A percentile compares a stretch with the other conserved stretches of the same genome.
These are phyloP conservation scores for Aradophagus sp. DNA, from an alignment of 1,140 invertebrate genomes.

Conservation along the genomic window DNA sequence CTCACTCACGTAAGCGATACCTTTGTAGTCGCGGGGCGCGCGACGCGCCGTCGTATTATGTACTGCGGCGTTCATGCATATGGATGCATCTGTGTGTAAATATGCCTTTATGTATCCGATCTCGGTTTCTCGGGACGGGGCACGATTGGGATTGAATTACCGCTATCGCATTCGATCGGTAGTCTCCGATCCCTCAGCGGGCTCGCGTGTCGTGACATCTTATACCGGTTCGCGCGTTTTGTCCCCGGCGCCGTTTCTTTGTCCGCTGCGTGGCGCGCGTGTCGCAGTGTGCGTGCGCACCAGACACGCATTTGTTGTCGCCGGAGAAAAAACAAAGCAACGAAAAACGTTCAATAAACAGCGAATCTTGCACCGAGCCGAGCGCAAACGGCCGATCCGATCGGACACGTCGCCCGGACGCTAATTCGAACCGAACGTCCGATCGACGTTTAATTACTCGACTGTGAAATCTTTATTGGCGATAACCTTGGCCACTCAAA, in stretches of 20 bases:
- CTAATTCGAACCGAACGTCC: conserved; percentile 19
- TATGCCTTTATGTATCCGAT: conserved; percentile 34
- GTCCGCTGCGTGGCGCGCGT: too few relatives aligned
- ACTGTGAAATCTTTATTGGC: conserved; percentile 14
- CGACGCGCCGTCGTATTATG: conserved; percentile 23
- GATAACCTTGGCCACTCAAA: conserved; percentile 17
- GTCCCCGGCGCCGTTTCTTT: too few relatives aligned
- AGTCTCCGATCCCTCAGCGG: conserved; percentile 41
- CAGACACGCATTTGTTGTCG: conserved; percentile 26
- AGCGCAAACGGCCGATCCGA: conserved; percentile 9
- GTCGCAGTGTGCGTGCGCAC: conserved; percentile 16
- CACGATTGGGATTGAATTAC: conserved; percentile 48
- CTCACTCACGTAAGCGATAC: conserved; percentile 41
- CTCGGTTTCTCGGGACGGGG: conserved; percentile 30
- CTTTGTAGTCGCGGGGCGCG: conserved; percentile 22
- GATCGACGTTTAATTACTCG: conserved; percentile 18
- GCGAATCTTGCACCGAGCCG: conserved; percentile 10
- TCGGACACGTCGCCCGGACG: conserved; percentile 6
- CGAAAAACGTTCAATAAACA: conserved; percentile 22
- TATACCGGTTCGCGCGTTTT: conserved; percentile 40
- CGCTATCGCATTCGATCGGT: conserved; percentile 49
- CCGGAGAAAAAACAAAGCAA: conserved; percentile 19
- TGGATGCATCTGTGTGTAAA: conserved; percentile 24
- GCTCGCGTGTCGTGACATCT: conserved; percentile 47
- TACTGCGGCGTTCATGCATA: conserved; percentile 25